Base-by-base conservation (phyloP, 1,140 invertebrate genomes). In the Orius insidiosus region DNA sequence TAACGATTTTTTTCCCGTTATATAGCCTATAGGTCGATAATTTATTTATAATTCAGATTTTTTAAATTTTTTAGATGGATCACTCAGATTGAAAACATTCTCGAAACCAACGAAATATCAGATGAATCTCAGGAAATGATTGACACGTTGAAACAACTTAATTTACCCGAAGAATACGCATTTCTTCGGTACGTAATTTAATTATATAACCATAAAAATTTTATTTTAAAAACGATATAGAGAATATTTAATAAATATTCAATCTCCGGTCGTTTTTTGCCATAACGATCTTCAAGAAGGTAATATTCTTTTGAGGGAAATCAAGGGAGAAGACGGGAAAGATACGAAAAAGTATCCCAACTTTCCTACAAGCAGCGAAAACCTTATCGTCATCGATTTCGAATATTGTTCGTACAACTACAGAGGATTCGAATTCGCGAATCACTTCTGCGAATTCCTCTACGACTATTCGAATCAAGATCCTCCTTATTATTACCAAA, bases 241-340 rank as follows among this genome's bases (percentile, higher is more conserved):
- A 50, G 56, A 62, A 45, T 63, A 61, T 30, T 51, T 71, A 14
- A 54, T 53, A 3, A 46, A 53, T 41, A 56, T 68, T 7, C 53
- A 66, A 9, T 81, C 84, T 47, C 84, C 87, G 0, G 86, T 96
- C 0, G 78, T 90, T 0, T 98, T 98, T 62, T 94, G 88, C 59
- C 93, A 98, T 63, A 97, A 97, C 63, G 93, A 97, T 59, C 69
- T 95, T 61, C 92, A 97, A 64, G 89, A 95, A 72, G 93, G 92
- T 62, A 76, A 70, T 54, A 68, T 68, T 47, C 56, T 69, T 5
- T 18, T 53, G 11, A 45, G 42, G 2, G 38, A 51, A 5, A 36
- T 38, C 7, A 37, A n/a, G 8, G 16, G 31, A 8, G 19, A 11
- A 10, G 35, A 46, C 37, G 24, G 33, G 2, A 50, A 35, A 10